Base-by-base conservation (phyloP, 2,888 invertebrate genomes). In the Ennomos quercinarius region DNA sequence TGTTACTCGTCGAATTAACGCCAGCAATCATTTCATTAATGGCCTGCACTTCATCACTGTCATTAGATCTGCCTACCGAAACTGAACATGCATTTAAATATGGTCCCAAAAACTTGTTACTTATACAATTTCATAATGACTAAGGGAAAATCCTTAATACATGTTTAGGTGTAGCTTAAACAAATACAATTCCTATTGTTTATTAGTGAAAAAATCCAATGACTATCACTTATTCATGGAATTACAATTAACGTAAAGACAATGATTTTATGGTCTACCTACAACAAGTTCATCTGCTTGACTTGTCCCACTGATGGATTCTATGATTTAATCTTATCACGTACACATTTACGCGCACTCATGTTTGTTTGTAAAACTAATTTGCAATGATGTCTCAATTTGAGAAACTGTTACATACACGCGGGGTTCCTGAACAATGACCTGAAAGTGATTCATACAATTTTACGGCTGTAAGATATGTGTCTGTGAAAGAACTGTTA, bases 331-430 rank as follows among this genome's bases (percentile, higher is more conserved):
- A 83, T 79, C 80, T 78, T 82, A 83, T 83, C 84, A 83, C 82
- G 80, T 83, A 76, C 78, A 70, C 78, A 70, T 73, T 76, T 76
- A 81, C 76, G 70, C 69, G 67, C 74, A 64, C 68, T 64, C 67
- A 71, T 82, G 63, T 81, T 80, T 83, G 83, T 89, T 86, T 87
- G 86, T 80, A 78, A 75, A 80, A 83, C 64, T 78, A 83, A 86
- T 88, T 86, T 81, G 81, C 78, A 69, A 78, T 86, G 83, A 88
- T 83, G 86, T 86, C 79, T 86, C 78, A 80, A 89, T 89, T 88
- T 86, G 75, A 87, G 83, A 86, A 86, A 88, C 84, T 88, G 89
- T 89, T 87, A 88, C 86, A 72, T 87, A 88, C 86, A 72, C 68
- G 71, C 72, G 76, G 73, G 70, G 74, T 75, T 77, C 72, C 76